Base-by-base conservation (phyloP, 2,113 vertebrate genomes). In the Nycticebus coucang region DNA sequence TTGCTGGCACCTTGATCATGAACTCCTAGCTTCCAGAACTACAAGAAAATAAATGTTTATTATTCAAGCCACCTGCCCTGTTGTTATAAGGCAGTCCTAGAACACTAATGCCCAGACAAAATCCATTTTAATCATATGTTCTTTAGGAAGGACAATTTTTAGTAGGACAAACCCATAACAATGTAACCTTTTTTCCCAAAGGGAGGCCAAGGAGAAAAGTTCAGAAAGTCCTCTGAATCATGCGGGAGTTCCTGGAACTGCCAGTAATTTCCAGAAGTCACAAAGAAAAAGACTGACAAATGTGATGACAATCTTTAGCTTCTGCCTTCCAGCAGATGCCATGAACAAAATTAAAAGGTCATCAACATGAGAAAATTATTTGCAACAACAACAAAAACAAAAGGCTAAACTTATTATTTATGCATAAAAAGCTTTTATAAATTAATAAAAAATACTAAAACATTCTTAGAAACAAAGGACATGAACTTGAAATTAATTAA, bases 371-470 rank as follows among this genome's bases (percentile, higher is more conserved):
- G 28, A 66, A 75, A 50, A 82, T 37, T 55, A 71, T 21, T 41
- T 88, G 59, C 2, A 60, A 59, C 33, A 75, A n/a, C 17, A 77
- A 60, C 79, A 87, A 74, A 68, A 87, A 50, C 24, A 86, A 88
- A 57, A 80, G 72, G 7, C 28, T 15, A 68, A 37, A 33, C 15
- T 57, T 55, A 79, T 55, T 80, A 0, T 83, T 59, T 35, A 45
- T 62, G 62, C 37, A 30, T 57, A 85, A 84, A 59, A 69, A 79
- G 10, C 19, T 57, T 80, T 86, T 62, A 90, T 22, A 90, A 59
- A 80, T 50, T 24, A 74, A 50, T 37, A 68, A 50, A 88, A 84
- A 94, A 78, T 57, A 69, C n/a, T 24, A 62, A 91, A 78, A 94
- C 41, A 64, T 37, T 11, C 79, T 21, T 50, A 93, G 89, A 86